Base-by-base conservation (phyloP, 2,113 vertebrate genomes). In the Pelmatolapia mariae region DNA sequence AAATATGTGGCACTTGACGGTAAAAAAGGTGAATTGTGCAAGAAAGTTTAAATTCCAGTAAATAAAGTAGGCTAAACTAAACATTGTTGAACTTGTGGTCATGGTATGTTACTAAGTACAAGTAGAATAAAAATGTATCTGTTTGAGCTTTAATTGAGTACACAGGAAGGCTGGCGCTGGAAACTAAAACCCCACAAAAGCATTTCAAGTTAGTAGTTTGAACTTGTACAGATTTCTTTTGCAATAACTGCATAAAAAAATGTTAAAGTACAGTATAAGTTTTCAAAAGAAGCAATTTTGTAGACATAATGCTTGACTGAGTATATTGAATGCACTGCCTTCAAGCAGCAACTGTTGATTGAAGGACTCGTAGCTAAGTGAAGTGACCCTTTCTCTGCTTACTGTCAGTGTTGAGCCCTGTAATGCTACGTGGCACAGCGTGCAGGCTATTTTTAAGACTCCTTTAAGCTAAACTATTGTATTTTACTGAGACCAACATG, bases 401-500 rank as follows among this genome's bases (percentile, higher is more conserved):
- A 8, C 78, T 89, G 84, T 90, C 82, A 80, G 10, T 2, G 26
- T 82, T 66, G 7, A 88, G 86, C 50, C 33, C 84, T 53, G 87
- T 84, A 80, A 84, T 81, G 87, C 87, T 73, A 92, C 84, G 90
- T 93, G 90, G 90, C 90, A 76, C 84, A 56, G 40, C 4, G 13
- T 73, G 83, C 50, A 5, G 47, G 68, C 91, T 91, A 87, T 94
- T 94, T 90, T 89, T 87, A 91, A 86, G 68, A 43, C 76, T 86
- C 56, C 13, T 86, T 88, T 84, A 36, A 73, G 89, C 38, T 3
- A 40, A 81, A 86, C 86, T 22, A 86, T 90, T 91, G 82, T 89
- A 15, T 84, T 89, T 87, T 45, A 31, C 85, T 88, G 29, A 26
- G 31, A 43, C 89, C 82, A 53, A 84, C 54, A 79, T 78, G 91